Percentiles rank a stretch among this genome's conserved stretches.
These are phyloP conservation scores for Geotrypetes seraphini DNA, from an alignment of 2,797 vertebrate species.

Conservation along the genomic window DNA sequence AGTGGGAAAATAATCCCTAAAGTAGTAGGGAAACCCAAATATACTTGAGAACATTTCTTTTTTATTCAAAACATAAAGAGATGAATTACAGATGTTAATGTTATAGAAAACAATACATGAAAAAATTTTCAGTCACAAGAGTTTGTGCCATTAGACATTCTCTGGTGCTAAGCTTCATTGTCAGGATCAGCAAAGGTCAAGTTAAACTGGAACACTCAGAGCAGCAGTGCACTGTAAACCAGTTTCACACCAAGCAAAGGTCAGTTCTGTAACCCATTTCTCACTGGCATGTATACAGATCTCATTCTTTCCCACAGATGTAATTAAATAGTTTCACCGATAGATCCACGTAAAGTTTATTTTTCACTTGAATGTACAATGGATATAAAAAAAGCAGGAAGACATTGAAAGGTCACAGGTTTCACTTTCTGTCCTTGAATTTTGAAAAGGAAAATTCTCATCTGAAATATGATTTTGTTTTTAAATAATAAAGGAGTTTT, in stretches of 20 bases:
- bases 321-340: conserved; percentile 50
- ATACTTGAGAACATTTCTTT: conserved; percentile 20
- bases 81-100: conserved; percentile 14
- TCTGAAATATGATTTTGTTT: too few species aligned
- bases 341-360: conserved; percentile 45
- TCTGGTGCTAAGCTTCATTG: conserved; percentile 12
- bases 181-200: too few species aligned
- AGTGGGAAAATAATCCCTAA: conserved; percentile 28
- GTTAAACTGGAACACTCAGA: too few species aligned
- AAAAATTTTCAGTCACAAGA: conserved; percentile 33
- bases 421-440: too few species aligned
- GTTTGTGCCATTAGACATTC: conserved; percentile 14
- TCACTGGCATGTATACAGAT: conserved; percentile 51
- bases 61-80: conserved; percentile 20
- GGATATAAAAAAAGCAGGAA: conserved; percentile 31
- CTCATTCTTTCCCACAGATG: conserved; percentile 37
- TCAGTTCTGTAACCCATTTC: conserved; percentile 44
- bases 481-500: too few species aligned
- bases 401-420: conserved; percentile 37
- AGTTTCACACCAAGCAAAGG: conserved; percentile 44
- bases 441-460: too few species aligned
- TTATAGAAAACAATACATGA: conserved; percentile 17
- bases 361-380: conserved; percentile 40
- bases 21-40: conserved; percentile 17
- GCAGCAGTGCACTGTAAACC: conserved; percentile 23